Base-by-base conservation (phyloP, 2,113 vertebrate genomes). In the Eudyptes chrysolophus region DNA sequence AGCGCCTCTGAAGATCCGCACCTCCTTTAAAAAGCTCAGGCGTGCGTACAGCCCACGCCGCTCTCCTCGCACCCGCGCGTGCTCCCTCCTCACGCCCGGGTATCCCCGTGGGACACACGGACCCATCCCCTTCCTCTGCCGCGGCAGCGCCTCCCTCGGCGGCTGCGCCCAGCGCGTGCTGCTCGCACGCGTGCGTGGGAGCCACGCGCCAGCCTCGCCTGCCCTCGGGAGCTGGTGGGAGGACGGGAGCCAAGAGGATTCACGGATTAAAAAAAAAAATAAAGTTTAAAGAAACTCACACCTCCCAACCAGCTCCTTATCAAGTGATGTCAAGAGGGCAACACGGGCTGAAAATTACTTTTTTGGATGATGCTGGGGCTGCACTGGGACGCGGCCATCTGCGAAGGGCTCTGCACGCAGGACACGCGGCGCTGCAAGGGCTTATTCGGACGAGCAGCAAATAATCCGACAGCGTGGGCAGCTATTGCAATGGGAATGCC, bases 1-100 rank as follows among this genome's bases (percentile, higher is more conserved):
- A 57, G 1, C 3, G 2, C 4, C 46, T 42, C 1, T 1, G 12
- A 71, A 1, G n/a, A 10, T 3, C 52, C 13, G 27, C 64, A 2
- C 2, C 64, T 19, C 69, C 32, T 46, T 49, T 10, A 11, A 22
- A 4, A 4, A 5, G 27, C 55, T 26, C 32, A 3, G 88, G 40
- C 9, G 29, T 3, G 55, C 1, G 2, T 6, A 21, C 21, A 60
- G 77, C 82, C 48, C 5, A 0, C 0, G 9, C 18, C 5, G 1
- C 2, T 6, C 69, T 74, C n/a, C 75, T 61, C 3, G 2, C 13
- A 30, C 40, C 72, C 38, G 0, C 49, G 8, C 2, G 0, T 2
- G 42, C 44, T 7, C n/a, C 88, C 72, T 32, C 46, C 66, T 42
- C 81, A 5, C 7, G 0, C 48, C 62, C 3, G 52, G 64, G 13